Evolutionary conservation across 2,113 vertebrate genomes (phyloP).

Genomic region (cattle (Bos taurus)): DNA sequence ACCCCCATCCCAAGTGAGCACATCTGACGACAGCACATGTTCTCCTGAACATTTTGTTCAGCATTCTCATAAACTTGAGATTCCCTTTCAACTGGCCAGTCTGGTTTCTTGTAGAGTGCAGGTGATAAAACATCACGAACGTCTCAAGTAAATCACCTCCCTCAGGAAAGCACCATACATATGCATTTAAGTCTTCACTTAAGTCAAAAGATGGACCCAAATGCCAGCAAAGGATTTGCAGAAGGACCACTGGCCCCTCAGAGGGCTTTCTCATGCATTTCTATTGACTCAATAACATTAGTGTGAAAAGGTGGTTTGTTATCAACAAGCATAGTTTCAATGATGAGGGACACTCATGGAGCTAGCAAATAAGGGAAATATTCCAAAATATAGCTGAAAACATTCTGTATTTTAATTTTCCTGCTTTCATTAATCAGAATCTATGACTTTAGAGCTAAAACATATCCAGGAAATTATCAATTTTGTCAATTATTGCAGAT

Average conservation of each 20-base stretch:
- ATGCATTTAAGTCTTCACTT: neutral
- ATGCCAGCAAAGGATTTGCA: neutral
- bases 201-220: neutral
- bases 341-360: neutral
- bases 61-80: neutral
- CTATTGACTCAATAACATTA: neutral
- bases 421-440: neutral
- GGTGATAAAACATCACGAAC: neutral
- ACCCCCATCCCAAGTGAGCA: neutral
- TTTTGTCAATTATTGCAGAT: neutral
- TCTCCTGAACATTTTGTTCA: neutral
- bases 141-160: neutral
- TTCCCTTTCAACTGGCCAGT: neutral
- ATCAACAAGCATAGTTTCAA: neutral
- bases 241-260: neutral
- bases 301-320: neutral
- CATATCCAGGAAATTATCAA: neutral
- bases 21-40: neutral
- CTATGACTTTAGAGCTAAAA: neutral
- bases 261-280: neutral
- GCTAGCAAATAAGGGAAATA: neutral
- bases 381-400: neutral
- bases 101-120: neutral
- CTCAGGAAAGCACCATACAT: neutral
- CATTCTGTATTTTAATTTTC: neutral